A percentile compares a stretch with the other conserved stretches of the same genome.
phyloP scores from a whole-genome alignment of 2,113 vertebrate genomes.

The Cariama cristata region DNA sequence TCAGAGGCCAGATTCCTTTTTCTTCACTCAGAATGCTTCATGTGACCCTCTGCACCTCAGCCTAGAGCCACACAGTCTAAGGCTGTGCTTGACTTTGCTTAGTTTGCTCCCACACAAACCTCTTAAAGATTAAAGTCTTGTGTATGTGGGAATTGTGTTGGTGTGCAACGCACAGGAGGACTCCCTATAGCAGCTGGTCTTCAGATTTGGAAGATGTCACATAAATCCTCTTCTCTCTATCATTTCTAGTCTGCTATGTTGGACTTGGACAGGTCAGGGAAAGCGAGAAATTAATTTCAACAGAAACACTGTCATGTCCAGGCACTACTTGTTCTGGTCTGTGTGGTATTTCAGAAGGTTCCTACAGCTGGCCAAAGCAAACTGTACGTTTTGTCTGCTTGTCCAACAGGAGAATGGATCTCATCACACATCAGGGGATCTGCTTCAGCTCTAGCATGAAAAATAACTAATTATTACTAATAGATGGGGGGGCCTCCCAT shows the following conservation, averaged over 20 bases:
- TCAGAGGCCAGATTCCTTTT: neutral
- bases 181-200: neutral
- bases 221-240: neutral
- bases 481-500: neutral
- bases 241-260: neutral
- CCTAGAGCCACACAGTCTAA: neutral
- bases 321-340: neutral
- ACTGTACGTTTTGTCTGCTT: neutral
- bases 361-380: neutral
- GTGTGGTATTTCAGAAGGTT: neutral
- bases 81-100: neutral
- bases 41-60: neutral
- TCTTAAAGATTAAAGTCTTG: neutral
- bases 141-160: fast-evolving
- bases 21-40: neutral
- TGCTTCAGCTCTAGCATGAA: neutral
- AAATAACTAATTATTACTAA: neutral
- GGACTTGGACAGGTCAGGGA: neutral
- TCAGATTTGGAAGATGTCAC: neutral
- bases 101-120: neutral
- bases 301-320: neutral
- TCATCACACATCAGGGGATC: neutral
- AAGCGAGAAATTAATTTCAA: neutral
- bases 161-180: fast-evolving
- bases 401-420: neutral